Evolutionary conservation across 2,888 invertebrate species (phyloP).

Genomic region (Cryptocephalus primarius): DNA sequence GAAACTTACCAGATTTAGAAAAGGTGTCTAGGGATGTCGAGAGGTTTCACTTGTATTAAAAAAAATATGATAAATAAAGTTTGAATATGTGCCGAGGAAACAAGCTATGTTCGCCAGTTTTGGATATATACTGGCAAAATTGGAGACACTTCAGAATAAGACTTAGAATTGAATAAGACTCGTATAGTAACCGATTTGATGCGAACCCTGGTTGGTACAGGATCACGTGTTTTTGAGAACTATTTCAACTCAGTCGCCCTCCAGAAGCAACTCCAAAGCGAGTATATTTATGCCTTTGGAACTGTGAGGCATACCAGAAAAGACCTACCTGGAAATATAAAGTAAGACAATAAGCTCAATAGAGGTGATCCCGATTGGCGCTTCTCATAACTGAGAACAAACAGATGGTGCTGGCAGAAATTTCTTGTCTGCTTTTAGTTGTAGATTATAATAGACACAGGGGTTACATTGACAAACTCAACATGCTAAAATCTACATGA

Average conservation of each 20-base stretch:
- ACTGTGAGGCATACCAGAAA: constrained; percentile 3
- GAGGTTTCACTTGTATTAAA: constrained; percentile 9
- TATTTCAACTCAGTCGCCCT: constrained; percentile 6
- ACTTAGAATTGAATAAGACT: not conserved
- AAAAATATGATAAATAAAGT: constrained; percentile 20
- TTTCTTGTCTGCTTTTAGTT: not conserved
- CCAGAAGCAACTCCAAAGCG: constrained; percentile 2
- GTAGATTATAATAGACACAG: not conserved
- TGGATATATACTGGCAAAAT: constrained; percentile 21
- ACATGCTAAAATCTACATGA: not conserved
- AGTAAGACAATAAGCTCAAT: not conserved
- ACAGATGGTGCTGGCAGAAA: not conserved
- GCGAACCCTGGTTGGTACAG: constrained; percentile 3
- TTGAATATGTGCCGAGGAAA: constrained; percentile 12
- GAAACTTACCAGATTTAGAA: too few species aligned
- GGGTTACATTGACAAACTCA: not conserved
- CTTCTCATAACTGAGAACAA: not conserved
- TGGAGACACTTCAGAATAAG: constrained; percentile 4
- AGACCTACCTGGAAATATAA: constrained; percentile 1
- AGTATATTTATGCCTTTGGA: constrained; percentile 1
- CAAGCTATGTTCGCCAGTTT: constrained; percentile 12
- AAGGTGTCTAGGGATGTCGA: too few species aligned
- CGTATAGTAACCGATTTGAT: constrained; percentile 1
- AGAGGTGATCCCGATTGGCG: constrained; percentile 3
- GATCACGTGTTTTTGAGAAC: constrained; percentile 16